Percentiles rank a stretch among this genome's conserved stretches.
These are phyloP conservation scores for Tamandua tetradactyla DNA, from an alignment of 2,797 vertebrate genomes.

Conservation along the genomic window DNA sequence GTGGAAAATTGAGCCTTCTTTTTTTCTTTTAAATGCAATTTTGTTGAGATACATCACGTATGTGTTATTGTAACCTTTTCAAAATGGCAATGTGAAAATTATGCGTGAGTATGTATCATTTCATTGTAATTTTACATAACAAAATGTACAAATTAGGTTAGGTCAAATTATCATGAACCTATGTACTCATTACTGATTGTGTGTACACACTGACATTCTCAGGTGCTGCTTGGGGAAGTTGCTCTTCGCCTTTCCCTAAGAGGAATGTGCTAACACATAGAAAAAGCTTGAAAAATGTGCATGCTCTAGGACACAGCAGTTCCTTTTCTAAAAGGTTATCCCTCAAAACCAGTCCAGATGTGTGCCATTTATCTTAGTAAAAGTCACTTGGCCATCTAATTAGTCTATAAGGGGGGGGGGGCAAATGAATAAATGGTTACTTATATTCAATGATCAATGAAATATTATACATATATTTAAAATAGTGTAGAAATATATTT, in stretches of 20 bases:
- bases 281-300: neutral
- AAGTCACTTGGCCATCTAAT: neutral
- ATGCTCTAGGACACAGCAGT: neutral
- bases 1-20: conserved; percentile 23
- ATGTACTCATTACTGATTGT: neutral
- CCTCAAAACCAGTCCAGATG: neutral
- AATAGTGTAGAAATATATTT: neutral
- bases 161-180: neutral
- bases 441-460: neutral
- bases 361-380: neutral
- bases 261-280: neutral
- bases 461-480: neutral
- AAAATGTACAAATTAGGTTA: neutral
- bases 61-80: neutral
- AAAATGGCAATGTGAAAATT: neutral
- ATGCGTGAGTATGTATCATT: neutral
- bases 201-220: neutral
- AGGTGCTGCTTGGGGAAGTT: too few species aligned
- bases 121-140: neutral
- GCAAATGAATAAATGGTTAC: neutral
- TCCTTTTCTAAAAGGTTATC: neutral
- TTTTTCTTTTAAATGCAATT: neutral
- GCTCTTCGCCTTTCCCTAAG: neutral
- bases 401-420: neutral
- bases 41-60: neutral